Percentiles rank a stretch among this genome's conserved stretches.
Conservation (phyloP, 2,113 vertebrate genomes). For the Anarrhichthys ocellatus region DNA sequence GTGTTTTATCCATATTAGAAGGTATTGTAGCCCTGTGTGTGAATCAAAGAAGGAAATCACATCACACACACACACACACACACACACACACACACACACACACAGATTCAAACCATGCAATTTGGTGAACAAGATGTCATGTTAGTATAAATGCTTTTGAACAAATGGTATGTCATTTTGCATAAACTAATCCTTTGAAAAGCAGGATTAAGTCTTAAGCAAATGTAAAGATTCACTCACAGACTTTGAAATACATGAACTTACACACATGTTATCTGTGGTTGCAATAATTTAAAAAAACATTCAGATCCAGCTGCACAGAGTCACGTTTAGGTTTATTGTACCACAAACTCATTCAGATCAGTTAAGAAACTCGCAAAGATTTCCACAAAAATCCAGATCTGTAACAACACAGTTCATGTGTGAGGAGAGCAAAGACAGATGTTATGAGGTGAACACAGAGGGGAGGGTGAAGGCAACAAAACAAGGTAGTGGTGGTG, state of each 20-base stretch:
- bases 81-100: slow-evolving; percentile 42
- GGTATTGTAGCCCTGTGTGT: slow-evolving; percentile 5
- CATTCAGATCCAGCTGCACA: slow-evolving; percentile 5
- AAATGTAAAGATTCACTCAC: not conserved
- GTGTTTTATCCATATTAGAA: slow-evolving; percentile 23
- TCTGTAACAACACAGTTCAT: slow-evolving; percentile 27
- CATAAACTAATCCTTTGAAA: slow-evolving; percentile 12
- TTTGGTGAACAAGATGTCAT: slow-evolving; percentile 25
- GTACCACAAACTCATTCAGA: slow-evolving; percentile 6
- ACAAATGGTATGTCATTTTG: slow-evolving; percentile 17
- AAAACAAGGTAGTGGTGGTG: slow-evolving; percentile 44
- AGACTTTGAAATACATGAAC: not conserved
- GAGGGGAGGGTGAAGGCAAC: slow-evolving; percentile 29
- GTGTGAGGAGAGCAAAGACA: slow-evolving; percentile 62
- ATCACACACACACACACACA: slow-evolving; percentile 33
- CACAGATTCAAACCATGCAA: slow-evolving; percentile 65
- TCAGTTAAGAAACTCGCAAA: slow-evolving; percentile 26
- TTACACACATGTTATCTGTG: not conserved
- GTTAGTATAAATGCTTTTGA: slow-evolving; percentile 52
- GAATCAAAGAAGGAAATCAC: slow-evolving; percentile 11
- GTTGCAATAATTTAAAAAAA: not conserved
- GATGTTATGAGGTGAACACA: slow-evolving; percentile 63
- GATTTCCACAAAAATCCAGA: slow-evolving; percentile 18
- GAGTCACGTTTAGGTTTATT: not conserved
- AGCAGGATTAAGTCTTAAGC: not conserved